These are phyloP conservation scores for Pleuronectes platessa DNA, from an alignment of 2,113 vertebrate genomes.

Conservation along the genomic window DNA sequence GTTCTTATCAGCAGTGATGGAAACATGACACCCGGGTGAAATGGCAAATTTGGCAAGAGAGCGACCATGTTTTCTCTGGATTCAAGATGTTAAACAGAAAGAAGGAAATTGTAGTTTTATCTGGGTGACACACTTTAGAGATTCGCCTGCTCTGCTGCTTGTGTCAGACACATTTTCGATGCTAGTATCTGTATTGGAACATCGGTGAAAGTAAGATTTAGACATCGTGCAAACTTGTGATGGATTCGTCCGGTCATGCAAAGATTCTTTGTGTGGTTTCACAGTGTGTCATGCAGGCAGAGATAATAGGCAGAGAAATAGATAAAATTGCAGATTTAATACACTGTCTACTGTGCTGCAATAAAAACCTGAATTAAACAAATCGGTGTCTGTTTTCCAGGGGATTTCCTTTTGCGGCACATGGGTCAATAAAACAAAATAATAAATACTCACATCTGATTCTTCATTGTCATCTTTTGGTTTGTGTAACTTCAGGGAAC, in stretches of 20 bases:
- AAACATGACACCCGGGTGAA: no score
- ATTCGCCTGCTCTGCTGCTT: no score
- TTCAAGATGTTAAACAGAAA: no score
- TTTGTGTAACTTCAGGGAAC: constrained; percentile 68
- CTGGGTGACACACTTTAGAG: no score
- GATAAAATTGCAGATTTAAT: background rate
- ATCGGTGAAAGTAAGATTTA: no score
- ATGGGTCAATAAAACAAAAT: background rate
- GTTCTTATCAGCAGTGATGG: no score
- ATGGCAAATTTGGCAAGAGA: no score
- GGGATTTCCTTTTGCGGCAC: background rate
- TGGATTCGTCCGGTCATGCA: background rate
- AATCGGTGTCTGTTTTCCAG: background rate
- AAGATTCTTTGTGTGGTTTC: background rate
- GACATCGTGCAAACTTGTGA: no score
- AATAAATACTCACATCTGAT: constrained; percentile 62
- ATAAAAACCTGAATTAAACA: background rate
- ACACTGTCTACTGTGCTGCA: background rate
- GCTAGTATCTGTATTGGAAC: no score
- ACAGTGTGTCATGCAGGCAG: background rate
- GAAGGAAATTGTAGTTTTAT: no score
- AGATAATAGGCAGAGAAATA: background rate
- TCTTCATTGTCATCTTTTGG: constrained; percentile 55
- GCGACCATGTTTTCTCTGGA: no score
- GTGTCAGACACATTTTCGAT: no score